phyloP scores from a whole-genome alignment of 1,140 invertebrate species.

The Homarus americanus region DNA sequence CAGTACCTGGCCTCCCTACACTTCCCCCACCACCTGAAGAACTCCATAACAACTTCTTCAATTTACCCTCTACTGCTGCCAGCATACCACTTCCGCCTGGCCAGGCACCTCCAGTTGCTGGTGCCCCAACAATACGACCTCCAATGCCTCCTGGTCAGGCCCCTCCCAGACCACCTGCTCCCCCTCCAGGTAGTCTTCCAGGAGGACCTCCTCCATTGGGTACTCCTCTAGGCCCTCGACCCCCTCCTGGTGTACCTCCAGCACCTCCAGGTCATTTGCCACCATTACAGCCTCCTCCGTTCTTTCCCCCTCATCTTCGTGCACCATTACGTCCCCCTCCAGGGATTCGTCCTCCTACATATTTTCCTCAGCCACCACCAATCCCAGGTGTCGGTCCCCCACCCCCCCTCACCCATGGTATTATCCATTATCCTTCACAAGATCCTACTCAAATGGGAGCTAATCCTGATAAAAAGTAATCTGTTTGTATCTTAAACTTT shows the following conservation, averaged over 20 bases:
- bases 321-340: constrained; percentile 77
- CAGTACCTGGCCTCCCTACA: constrained; percentile 89
- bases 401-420: constrained; percentile 74
- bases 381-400: constrained; percentile 75
- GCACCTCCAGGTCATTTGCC: constrained; percentile 80
- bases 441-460: constrained; percentile 93
- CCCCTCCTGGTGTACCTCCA: constrained; percentile 78
- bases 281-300: constrained; percentile 76
- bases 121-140: constrained; percentile 54
- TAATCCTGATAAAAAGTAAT: constrained; percentile 73
- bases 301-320: constrained; percentile 79
- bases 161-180: constrained; percentile 77
- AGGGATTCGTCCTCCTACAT: constrained; percentile 75
- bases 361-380: constrained; percentile 79
- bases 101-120: constrained; percentile 57
- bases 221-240: constrained; percentile 79
- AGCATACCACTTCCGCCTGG: constrained; percentile 76
- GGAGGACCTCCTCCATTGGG: constrained; percentile 80
- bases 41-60: constrained; percentile 90
- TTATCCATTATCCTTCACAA: constrained; percentile 95
- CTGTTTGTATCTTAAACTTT: not conserved
- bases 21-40: constrained; percentile 88
- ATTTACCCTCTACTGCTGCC: constrained; percentile 80
- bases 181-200: constrained; percentile 78
- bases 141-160: constrained; percentile 70